Evolutionary conservation across 2,113 vertebrate species (phyloP).

Genomic region (Alligator mississippiensis): DNA sequence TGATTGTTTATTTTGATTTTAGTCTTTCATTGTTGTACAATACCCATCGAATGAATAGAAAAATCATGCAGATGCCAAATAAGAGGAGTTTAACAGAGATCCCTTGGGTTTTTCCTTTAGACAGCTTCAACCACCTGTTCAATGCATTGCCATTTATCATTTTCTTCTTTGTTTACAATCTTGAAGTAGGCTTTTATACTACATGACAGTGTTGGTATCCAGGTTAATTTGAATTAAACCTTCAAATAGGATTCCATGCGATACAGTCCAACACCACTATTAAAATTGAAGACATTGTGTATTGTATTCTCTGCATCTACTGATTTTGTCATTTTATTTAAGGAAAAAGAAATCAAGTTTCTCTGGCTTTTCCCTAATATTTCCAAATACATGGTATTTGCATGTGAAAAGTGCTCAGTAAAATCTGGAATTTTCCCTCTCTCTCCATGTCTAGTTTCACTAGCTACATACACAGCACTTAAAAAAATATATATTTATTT

Average conservation of each 20-base stretch:
- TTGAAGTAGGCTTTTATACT: neutral
- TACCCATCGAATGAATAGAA: neutral
- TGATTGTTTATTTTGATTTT: neutral
- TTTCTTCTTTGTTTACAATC: neutral
- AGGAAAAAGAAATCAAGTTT: neutral
- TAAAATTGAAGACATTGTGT: neutral
- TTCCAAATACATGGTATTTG: fast-evolving
- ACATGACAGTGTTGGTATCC: fast-evolving
- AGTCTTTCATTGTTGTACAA: conserved; percentile 2
- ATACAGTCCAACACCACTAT: neutral
- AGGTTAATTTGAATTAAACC: neutral
- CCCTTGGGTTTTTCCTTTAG: neutral
- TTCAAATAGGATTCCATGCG: neutral
- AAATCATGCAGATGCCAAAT: neutral
- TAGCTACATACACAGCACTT: neutral
- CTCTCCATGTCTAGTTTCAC: fast-evolving
- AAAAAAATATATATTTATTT: neutral
- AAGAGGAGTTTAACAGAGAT: neutral
- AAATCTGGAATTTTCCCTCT: fast-evolving
- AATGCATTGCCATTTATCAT: neutral
- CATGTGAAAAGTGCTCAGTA: neutral
- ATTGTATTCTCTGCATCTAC: neutral
- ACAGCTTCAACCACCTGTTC: neutral
- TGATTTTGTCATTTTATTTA: neutral
- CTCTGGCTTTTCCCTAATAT: neutral